Percentiles rank a stretch among this genome's conserved stretches.
Conservation (phyloP, 2,888 invertebrate genomes). For the Luperina testacea region DNA sequence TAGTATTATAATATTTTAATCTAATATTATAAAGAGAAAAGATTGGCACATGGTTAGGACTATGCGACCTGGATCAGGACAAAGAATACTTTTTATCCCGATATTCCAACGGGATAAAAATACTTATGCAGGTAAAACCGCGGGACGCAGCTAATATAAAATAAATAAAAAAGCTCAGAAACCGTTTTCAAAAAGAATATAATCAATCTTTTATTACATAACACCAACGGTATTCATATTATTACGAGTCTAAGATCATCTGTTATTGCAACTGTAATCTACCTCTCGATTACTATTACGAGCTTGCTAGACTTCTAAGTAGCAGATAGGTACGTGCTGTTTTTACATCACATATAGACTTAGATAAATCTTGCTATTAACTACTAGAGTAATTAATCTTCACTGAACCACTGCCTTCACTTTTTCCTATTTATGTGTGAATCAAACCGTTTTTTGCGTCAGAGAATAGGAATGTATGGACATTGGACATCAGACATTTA, state of each 20-base stretch:
- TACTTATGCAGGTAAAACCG: not conserved
- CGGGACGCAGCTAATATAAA: not conserved
- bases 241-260: constrained; percentile 20
- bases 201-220: not conserved
- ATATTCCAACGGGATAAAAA: not conserved
- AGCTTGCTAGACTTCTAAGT: constrained; percentile 33
- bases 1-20: too few relatives aligned
- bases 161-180: not conserved
- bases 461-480: constrained; percentile 35
- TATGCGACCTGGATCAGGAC: not conserved
- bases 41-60: not conserved
- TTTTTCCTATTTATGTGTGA: constrained; percentile 55
- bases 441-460: constrained; percentile 51
- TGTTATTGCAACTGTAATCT: constrained; percentile 29
- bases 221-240: constrained; percentile 11
- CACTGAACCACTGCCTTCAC: constrained; percentile 45
- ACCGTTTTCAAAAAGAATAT: not conserved
- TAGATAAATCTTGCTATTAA: constrained; percentile 47
- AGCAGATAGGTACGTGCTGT: constrained; percentile 22
- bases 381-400: constrained; percentile 52
- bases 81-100: not conserved
- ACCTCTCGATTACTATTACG: constrained; percentile 24
- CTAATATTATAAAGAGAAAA: not conserved
- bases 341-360: constrained; percentile 31
- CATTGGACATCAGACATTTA: constrained; percentile 49